phyloP scores from a whole-genome alignment of 2,888 invertebrate genomes.

The Agrochola lota region DNA sequence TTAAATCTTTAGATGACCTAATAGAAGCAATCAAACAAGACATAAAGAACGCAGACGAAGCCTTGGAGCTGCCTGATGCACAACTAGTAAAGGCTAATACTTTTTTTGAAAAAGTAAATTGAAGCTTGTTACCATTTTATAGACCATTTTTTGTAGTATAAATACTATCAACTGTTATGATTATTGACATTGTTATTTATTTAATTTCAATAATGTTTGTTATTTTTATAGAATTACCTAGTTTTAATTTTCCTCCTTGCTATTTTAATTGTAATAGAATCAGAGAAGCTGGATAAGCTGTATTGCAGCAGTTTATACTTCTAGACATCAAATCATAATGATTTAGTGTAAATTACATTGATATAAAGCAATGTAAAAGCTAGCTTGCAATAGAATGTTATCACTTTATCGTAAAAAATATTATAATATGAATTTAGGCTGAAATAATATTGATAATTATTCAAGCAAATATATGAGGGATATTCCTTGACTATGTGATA shows the following conservation, averaged over 20 bases:
- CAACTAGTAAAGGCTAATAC: constrained; percentile 85
- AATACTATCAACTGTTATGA: constrained; percentile 21
- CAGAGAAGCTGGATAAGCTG: constrained; percentile 2
- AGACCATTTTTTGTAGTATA: constrained; percentile 27
- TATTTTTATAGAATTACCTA: constrained; percentile 36
- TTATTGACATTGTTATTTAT: constrained; percentile 34
- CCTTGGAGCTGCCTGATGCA: constrained; percentile 91
- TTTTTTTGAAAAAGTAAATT: constrained; percentile 84
- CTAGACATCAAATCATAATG: neutral
- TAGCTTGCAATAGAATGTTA: constrained; percentile 11
- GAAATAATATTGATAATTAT: constrained; percentile 36
- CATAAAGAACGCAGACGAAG: constrained; percentile 92
- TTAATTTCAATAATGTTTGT: constrained; percentile 29
- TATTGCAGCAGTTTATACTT: neutral
- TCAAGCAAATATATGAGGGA: constrained; percentile 34
- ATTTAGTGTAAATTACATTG: neutral
- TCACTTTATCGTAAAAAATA: neutral
- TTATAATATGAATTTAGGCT: constrained; percentile 9
- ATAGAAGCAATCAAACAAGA: constrained; percentile 95
- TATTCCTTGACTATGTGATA: constrained; percentile 61
- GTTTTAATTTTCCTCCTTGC: constrained; percentile 22
- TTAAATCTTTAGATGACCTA: constrained; percentile 93
- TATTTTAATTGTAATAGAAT: constrained; percentile 12
- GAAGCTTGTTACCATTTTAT: neutral
- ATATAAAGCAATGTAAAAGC: constrained; percentile 5